A percentile compares a stretch with the other conserved stretches of the same genome.
Evolutionary conservation across 2,113 vertebrate species (phyloP).

Genomic region (Rhizomys pruinosus): DNA sequence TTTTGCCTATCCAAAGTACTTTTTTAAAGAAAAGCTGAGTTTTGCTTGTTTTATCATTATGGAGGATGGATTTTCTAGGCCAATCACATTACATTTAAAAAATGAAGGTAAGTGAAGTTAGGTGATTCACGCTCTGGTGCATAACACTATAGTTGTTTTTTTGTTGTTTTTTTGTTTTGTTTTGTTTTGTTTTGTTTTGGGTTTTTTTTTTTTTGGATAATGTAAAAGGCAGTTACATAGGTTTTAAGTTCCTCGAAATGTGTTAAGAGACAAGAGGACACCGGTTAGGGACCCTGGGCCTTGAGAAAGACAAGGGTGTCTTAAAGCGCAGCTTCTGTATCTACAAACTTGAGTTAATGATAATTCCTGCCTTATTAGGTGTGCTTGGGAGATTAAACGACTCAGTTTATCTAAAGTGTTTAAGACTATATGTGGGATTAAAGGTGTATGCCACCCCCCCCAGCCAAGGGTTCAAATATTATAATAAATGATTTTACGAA

Average conservation of each 20-base stretch:
- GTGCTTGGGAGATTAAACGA: background rate
- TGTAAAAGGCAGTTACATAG: background rate
- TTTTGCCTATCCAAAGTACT: background rate
- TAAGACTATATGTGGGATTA: background rate
- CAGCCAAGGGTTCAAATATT: background rate
- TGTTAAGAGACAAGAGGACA: background rate
- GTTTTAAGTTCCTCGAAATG: background rate
- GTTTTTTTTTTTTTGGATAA: background rate
- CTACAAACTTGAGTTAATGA: background rate
- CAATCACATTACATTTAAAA: constrained; percentile 13
- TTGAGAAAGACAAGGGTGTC: background rate
- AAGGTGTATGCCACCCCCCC: no score
- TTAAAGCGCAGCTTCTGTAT: background rate
- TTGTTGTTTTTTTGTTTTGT: no score
- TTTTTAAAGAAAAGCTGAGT: constrained; percentile 4
- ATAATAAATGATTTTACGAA: background rate
- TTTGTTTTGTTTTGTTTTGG: no score
- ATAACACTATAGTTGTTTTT: no score
- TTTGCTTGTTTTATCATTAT: background rate
- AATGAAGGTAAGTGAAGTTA: background rate
- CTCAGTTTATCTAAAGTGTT: background rate
- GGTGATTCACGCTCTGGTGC: no score
- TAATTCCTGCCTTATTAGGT: background rate
- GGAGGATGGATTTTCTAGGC: constrained; percentile 12
- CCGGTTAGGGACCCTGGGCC: background rate